Evolutionary conservation across 2,797 vertebrate species (phyloP).

Genomic region (Enteromius afrohamiltoni): DNA sequence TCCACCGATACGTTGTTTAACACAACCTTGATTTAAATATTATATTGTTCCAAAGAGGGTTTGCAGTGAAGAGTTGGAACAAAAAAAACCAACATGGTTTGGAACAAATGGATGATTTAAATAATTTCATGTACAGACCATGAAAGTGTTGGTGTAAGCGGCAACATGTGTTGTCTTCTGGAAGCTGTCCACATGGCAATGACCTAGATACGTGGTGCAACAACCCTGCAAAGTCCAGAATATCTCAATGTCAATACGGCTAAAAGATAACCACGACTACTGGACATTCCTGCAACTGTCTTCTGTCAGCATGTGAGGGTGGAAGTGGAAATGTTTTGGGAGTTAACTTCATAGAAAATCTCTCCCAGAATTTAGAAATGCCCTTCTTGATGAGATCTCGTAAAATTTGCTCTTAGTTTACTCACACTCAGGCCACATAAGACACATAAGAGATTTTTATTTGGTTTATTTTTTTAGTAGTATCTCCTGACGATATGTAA

Average conservation of each 20-base stretch:
- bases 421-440: too few species aligned
- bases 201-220: neutral
- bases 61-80: neutral
- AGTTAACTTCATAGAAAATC: neutral
- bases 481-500: too few species aligned
- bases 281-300: neutral
- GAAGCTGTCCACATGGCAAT: neutral
- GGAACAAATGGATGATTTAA: neutral
- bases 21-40: neutral
- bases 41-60: neutral
- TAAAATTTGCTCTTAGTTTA: too few species aligned
- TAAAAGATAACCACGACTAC: neutral
- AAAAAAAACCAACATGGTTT: neutral
- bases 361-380: neutral
- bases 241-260: constrained; percentile 1
- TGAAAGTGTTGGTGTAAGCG: neutral
- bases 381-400: neutral
- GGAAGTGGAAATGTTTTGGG: neutral
- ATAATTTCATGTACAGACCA: neutral
- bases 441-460: too few species aligned
- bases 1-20: neutral
- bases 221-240: neutral
- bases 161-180: neutral
- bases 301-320: neutral
- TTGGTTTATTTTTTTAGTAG: too few species aligned